These are phyloP conservation scores for Teinopalpus imperialis DNA, from an alignment of 2,888 invertebrate species.

Conservation along the genomic window DNA sequence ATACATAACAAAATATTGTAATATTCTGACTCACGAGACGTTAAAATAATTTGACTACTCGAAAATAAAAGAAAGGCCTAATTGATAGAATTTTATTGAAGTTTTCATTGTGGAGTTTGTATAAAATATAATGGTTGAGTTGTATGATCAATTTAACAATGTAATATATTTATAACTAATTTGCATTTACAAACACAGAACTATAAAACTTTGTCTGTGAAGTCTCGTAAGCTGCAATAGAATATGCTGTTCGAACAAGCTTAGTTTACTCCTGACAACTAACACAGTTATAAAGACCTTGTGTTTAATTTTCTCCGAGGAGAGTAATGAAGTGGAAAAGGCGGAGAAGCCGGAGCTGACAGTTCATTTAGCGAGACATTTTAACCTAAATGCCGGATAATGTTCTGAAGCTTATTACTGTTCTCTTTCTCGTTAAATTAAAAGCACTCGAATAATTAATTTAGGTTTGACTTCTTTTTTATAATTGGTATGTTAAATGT, in stretches of 20 bases:
- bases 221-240: constrained; percentile 1
- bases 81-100: too few species aligned
- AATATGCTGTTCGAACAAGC: constrained; percentile 3
- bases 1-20: too few species aligned
- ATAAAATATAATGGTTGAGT: too few species aligned
- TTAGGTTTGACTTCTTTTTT: too few species aligned
- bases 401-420: constrained; percentile 7
- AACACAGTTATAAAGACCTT: constrained; percentile 14
- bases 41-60: too few species aligned
- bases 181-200: background rate
- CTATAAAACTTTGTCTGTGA: background rate
- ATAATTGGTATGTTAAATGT: too few species aligned
- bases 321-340: constrained; percentile 20
- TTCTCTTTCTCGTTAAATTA: constrained; percentile 1
- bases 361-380: constrained; percentile 18
- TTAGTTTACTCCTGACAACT: constrained; percentile 9
- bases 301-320: constrained; percentile 20
- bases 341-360: constrained; percentile 1
- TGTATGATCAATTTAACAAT: too few species aligned
- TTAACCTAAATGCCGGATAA: constrained; percentile 17
- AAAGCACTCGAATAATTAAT: too few species aligned
- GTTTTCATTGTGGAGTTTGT: too few species aligned
- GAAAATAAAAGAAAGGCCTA: too few species aligned
- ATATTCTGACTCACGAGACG: too few species aligned
- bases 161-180: too few species aligned